Base-by-base conservation (phyloP, 2,888 invertebrate species). In the Hetaerina titia region DNA sequence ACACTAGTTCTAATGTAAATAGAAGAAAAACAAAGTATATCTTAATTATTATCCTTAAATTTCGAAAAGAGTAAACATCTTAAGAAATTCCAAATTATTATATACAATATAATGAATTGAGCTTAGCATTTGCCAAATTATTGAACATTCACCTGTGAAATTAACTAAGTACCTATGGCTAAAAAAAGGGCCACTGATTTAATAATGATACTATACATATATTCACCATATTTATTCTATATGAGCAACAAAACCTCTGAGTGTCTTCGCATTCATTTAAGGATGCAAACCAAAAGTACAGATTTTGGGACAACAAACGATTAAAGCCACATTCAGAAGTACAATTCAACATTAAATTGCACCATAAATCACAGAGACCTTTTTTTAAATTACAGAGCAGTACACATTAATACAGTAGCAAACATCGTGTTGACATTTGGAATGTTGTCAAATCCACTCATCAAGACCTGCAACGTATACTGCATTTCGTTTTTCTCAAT, bases 341-440 rank as follows among this genome's bases (percentile, higher is more conserved):
- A 92, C 92, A 92, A 92, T 92, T 92, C 69, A 92, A 92, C 56
- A 92, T 92, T 69, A 92, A 92, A 92, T 92, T 92, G 92, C 69
- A 92, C 92, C 69, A 92, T 92, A 92, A 92, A 92, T 92, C 92
- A 92, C 92, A 92, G 92, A 92, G 92, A 92, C 92, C n/a, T 92
- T 92, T 45, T 45, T 92, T 92, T 92, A 92, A 92, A 69, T 92
- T 92, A 92, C 45, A 92, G 45, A 69, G 92, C 92, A 92, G 92
- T 92, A 92, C 92, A 92, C 92, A 92, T 22, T 45, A 92, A 69
- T 92, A 92, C 56, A 92, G 69, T 92, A 74, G 92, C 69, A 92
- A 92, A 64, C 63, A 92, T 69, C n/a, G 74, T 69, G 69, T 25
- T 69, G 69, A 92, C 92, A 92, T 57, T 92, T 92, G 92, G 92